Percentiles rank a stretch among this genome's conserved stretches.
Evolutionary conservation across 2,888 invertebrate species (phyloP).

Genomic region (Anagyrus pseudococci): DNA sequence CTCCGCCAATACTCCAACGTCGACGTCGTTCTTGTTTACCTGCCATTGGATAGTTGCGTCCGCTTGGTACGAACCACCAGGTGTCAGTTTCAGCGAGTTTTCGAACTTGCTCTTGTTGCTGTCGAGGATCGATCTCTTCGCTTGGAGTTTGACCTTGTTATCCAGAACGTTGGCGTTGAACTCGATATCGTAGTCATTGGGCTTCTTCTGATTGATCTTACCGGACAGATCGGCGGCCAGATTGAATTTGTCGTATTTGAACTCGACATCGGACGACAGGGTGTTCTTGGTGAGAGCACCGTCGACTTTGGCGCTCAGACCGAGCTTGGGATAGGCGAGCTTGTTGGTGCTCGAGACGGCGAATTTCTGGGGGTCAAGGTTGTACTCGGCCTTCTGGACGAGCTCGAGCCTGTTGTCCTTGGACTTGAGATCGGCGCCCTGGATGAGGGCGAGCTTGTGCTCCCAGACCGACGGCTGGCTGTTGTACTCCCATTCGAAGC

Average conservation of each 20-base stretch:
- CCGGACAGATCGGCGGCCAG: conserved; percentile 64
- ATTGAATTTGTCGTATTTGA: conserved; percentile 68
- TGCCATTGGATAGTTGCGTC: conserved; percentile 68
- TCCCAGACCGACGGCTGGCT: conserved; percentile 52
- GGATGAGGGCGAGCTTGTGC: conserved; percentile 67
- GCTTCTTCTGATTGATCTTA: conserved; percentile 58
- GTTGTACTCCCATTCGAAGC: conserved; percentile 66
- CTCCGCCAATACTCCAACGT: conserved; percentile 63
- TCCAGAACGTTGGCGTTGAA: conserved; percentile 65
- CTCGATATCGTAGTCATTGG: conserved; percentile 67
- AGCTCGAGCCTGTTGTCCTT: conserved; percentile 66
- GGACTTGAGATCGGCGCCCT: conserved; percentile 70
- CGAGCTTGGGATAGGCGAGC: conserved; percentile 49
- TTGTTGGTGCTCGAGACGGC: conserved; percentile 65
- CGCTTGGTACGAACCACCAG: conserved; percentile 70
- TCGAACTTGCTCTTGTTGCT: conserved; percentile 69
- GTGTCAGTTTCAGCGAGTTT: conserved; percentile 67
- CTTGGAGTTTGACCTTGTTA: conserved; percentile 65
- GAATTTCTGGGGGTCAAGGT: conserved; percentile 58
- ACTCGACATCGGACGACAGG: conserved; percentile 66
- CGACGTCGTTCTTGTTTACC: conserved; percentile 65
- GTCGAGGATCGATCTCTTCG: conserved; percentile 67
- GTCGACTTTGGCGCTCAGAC: conserved; percentile 62
- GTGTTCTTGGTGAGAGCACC: conserved; percentile 68
- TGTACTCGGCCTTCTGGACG: conserved; percentile 40